Base-by-base conservation (phyloP, 2,113 vertebrate genomes). In the Glaucomys volans region DNA sequence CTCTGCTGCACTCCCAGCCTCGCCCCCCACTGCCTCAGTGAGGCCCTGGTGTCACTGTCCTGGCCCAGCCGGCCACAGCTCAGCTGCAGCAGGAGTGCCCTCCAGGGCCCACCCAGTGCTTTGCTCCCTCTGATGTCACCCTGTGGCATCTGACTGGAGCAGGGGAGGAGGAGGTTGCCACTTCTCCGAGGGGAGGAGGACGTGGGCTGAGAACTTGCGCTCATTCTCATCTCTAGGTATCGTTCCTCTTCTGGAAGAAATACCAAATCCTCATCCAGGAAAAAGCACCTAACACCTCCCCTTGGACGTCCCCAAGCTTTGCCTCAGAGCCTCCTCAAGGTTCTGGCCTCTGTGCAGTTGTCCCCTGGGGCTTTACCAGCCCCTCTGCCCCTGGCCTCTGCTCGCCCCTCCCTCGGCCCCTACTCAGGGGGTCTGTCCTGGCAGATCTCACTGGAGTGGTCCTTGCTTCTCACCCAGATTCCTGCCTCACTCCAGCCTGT, bases 21-120 rank as follows among this genome's bases (percentile, higher is more conserved):
- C n/a, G n/a, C n/a, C n/a, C n/a, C n/a, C n/a, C n/a, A 26, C 62
- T 16, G 95, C 96, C 96, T 97, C 95, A 86, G 9, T 89, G 88
- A 95, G 96, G 95, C 87, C 11, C 72, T 81, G 16, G 75, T 69
- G 81, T 76, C 91, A n/a, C 83, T 9, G 18, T 94, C 77, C 47
- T 80, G 76, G 64, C 71, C 7, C 11, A 67, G 22, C 47, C 2
- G 2, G 8, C 47, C 72, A 16, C 66, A 40, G 89, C 72, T 17
- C 13, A 3, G 64, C 80, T 57, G 50, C 57, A 22, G 64, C 89
- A 54, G 80, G 77, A 83, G 28, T 2, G 22, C 35, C 86, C 76
- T 88, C 92, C 12, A 12, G 62, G 54, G 76, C 52, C n/a, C 0
- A 40, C 1, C 28, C 30, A 14, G 57, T 83, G 69, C 93, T 93